These are phyloP conservation scores for Malurus cyaneus DNA, from an alignment of 2,113 vertebrate genomes.

Conservation along the genomic window DNA sequence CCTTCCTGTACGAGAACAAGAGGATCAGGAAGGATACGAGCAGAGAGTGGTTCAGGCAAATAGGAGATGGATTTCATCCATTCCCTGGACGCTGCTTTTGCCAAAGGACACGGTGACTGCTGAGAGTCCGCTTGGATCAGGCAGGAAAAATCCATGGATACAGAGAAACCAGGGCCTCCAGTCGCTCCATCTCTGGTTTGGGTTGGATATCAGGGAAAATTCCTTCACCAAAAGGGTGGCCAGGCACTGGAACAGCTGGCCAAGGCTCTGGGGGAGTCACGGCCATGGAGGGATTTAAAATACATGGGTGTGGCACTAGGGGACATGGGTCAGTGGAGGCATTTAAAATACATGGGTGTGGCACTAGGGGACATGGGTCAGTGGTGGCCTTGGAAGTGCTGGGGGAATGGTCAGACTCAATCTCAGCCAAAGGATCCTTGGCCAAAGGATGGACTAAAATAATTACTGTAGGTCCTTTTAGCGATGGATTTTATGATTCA, in stretches of 20 bases:
- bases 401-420: fast-evolving
- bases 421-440: too few species aligned
- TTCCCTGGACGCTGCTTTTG: neutral
- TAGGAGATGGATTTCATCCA: neutral
- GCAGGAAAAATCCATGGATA: neutral
- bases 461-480: too few species aligned
- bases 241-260: neutral
- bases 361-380: neutral
- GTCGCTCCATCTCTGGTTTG: neutral
- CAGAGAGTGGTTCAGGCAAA: neutral
- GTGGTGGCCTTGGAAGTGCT: neutral
- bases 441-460: too few species aligned
- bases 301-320: fast-evolving
- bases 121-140: neutral
- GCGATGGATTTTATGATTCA: too few species aligned
- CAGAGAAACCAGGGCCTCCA: neutral
- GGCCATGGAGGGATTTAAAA: neutral
- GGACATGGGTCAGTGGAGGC: neutral
- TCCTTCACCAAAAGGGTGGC: neutral
- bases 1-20: neutral
- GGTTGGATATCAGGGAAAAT: neutral
- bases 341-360: fast-evolving
- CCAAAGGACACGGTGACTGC: neutral
- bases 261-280: neutral
- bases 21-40: neutral